These are phyloP conservation scores for Bungarus multicinctus DNA, from an alignment of 2,113 vertebrate genomes.

Conservation along the genomic window DNA sequence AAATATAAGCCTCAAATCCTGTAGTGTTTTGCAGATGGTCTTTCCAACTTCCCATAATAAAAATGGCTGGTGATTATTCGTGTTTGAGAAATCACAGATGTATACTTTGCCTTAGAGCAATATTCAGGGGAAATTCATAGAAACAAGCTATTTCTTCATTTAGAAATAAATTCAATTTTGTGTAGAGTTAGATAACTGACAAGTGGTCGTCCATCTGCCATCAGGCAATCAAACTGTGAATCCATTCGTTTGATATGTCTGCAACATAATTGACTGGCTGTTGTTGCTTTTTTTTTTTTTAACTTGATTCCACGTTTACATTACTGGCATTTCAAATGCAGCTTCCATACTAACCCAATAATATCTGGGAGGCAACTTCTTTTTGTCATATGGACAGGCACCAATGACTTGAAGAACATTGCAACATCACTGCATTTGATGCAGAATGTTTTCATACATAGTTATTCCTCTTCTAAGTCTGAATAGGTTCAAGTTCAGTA, in stretches of 20 bases:
- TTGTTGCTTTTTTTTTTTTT: conserved; percentile 39
- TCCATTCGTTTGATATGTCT: conserved; percentile 64
- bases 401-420: conserved; percentile 13
- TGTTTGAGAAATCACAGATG: conserved; percentile 68
- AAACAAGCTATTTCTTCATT: conserved; percentile 56
- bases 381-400: rapidly evolving
- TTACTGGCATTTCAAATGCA: conserved; percentile 16
- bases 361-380: conserved; percentile 1
- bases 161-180: conserved; percentile 81
- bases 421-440: background rate
- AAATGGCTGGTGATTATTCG: conserved; percentile 50
- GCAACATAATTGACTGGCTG: conserved; percentile 70
- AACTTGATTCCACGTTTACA: background rate
- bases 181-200: conserved; percentile 74
- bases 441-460: background rate
- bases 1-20: conserved; percentile 41
- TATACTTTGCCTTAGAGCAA: conserved; percentile 70
- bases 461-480: background rate
- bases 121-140: conserved; percentile 78
- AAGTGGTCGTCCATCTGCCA: conserved; percentile 90
- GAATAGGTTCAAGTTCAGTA: background rate
- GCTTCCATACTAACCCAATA: rapidly evolving
- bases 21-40: conserved; percentile 21
- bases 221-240: conserved; percentile 77
- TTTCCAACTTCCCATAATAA: conserved; percentile 39